Conservation (phyloP, 30 jellyfish, hydroid and myxozoan genomes). For the Cassiopea xamachana region DNA sequence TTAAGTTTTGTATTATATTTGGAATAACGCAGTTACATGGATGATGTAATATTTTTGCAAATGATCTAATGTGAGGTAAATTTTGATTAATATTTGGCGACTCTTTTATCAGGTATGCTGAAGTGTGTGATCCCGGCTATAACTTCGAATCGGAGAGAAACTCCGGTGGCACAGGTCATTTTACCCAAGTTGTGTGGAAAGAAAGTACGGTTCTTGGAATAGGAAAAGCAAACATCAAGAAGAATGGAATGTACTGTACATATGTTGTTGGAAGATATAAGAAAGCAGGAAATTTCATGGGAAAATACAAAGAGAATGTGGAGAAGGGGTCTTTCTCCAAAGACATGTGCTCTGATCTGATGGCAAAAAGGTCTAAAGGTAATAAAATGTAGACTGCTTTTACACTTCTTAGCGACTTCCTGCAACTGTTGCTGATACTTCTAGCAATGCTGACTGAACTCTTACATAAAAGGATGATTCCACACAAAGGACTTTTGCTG, state of each 20-base stretch:
- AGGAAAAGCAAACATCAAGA: constrained; percentile 79
- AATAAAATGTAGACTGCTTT: too few species aligned
- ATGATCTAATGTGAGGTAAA: too few species aligned
- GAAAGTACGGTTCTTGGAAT: constrained; percentile 86
- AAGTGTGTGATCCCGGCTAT: constrained; percentile 92
- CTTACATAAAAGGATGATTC: too few species aligned
- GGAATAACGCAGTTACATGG: too few species aligned
- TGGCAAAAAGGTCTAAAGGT: not conserved
- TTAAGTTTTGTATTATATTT: too few species aligned
- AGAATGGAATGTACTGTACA: constrained; percentile 80
- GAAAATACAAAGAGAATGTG: constrained; percentile 84
- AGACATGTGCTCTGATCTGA: constrained; percentile 47
- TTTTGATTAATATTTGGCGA: not conserved
- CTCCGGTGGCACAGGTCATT: constrained; percentile 83
- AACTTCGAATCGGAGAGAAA: constrained; percentile 43
- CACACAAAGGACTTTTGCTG: too few species aligned
- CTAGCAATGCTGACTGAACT: too few species aligned
- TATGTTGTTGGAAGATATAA: constrained; percentile 91
- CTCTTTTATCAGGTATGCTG: constrained; percentile 75
- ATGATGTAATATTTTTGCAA: too few species aligned
- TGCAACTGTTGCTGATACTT: too few species aligned
- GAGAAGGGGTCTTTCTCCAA: constrained; percentile 73
- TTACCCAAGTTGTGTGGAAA: constrained; percentile 95
- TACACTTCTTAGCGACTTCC: too few species aligned
- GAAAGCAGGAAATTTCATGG: constrained; percentile 84